Evolutionary conservation across 2,113 vertebrate species (phyloP), one percentile per base, ranked within the genome.

Genomic region (Naja naja): DNA sequence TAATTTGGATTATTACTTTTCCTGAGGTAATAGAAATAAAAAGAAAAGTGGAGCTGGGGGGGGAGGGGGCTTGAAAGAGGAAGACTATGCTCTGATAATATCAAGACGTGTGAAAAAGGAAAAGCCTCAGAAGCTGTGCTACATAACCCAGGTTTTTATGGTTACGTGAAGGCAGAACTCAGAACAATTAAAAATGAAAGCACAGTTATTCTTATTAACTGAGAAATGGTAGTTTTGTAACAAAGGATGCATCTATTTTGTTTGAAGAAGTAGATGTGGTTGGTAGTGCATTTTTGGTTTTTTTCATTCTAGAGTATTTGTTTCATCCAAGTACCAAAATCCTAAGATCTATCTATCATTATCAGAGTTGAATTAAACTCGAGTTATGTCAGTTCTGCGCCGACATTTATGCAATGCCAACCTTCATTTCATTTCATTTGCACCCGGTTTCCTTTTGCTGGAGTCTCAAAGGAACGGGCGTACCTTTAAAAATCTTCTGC

Each of bases 401-500:
- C 43, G 16, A 89, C 58, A 52, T 93, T 39, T 22, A 87, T 49
- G 30, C 25, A 92, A 39, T 43, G 88, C 69, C 74, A 90, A 43
- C 22, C 47, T 53, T 92, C 43, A 39, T 92, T 92, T 89, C 30
- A 81, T 85, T 93, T 90, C 74, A 85, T 85, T 43, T 53, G 23
- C 43, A n/a, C 55, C 81, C 20, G 16, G 45, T 55, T 34, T 53
- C 86, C 49, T 49, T n/a, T 43, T 39, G 52, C 30, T 55, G 8
- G 25, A 34, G 39, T 53, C 60, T 81, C 16, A 23, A 89, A 92
- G 56, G 91, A 90, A 87, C 27, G 39, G 85, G 56, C 53, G 0
- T 0, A 4, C 52, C 88, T 93, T 91, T 90, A 94, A 60, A 58
- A 95, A 64, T 52, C 87, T 34, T 85, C 53, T 88, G n/a, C 47